These are phyloP conservation scores for Drosophila trapezifrons DNA, from an alignment of 1,140 invertebrate species.

Conservation along the genomic window DNA sequence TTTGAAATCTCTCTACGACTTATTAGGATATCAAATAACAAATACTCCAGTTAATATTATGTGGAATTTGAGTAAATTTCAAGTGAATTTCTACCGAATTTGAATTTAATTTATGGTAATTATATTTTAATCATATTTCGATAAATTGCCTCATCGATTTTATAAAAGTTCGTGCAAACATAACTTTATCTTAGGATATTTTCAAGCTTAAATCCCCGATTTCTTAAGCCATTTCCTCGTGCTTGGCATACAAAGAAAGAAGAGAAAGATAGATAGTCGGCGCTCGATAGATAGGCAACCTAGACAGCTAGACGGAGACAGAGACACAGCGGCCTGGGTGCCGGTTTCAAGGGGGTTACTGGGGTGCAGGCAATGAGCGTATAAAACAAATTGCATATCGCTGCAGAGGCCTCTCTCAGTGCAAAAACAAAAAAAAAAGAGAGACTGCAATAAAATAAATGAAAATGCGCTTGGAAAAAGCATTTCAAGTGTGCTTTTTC, in stretches of 20 bases:
- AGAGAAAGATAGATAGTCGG: slow-evolving; percentile 34
- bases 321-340: slow-evolving; percentile 7
- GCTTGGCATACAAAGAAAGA: slow-evolving; percentile 30
- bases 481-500: slow-evolving; percentile 66
- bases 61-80: no score
- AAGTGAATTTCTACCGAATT: no score
- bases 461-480: slow-evolving; percentile 68
- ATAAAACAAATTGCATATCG: slow-evolving; percentile 76
- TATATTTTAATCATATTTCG: no score
- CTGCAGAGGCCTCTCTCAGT: slow-evolving; percentile 40
- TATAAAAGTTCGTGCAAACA: not conserved
- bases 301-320: slow-evolving; percentile 21
- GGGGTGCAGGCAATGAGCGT: slow-evolving; percentile 64
- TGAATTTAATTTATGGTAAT: no score
- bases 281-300: slow-evolving; percentile 41
- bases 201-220: slow-evolving; percentile 12
- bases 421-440: slow-evolving; percentile 23
- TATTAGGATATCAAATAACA: not conserved
- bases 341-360: slow-evolving; percentile 13
- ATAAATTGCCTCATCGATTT: no score
- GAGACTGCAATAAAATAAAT: slow-evolving; percentile 68
- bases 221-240: slow-evolving; percentile 3
- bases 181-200: no score
- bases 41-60: not conserved
- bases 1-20: no score